A percentile compares a stretch with the other conserved stretches of the same genome.
Evolutionary conservation across 2,113 vertebrate species (phyloP).

Genomic region (Callopanchax toddi): DNA sequence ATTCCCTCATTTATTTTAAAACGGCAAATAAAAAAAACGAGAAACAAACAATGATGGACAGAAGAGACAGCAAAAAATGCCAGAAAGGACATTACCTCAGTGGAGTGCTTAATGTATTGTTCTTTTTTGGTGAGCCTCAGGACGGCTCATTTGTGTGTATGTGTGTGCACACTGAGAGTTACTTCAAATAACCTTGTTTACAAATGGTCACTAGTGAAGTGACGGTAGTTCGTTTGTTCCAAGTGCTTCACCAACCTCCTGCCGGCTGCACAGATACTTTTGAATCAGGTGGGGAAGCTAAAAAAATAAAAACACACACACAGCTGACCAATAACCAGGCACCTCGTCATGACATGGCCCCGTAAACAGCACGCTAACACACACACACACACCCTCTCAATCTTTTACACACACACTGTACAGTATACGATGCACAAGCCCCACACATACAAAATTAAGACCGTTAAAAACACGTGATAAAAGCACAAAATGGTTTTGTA

Average conservation of each 20-base stretch:
- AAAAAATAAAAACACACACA: conserved; percentile 40
- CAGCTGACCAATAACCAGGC: conserved; percentile 54
- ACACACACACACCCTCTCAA: not conserved
- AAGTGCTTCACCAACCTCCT: conserved; percentile 43
- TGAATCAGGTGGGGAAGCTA: conserved; percentile 38
- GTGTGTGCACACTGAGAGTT: conserved; percentile 41
- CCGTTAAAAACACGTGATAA: conserved; percentile 67
- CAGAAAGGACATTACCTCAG: conserved; percentile 44
- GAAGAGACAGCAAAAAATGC: conserved; percentile 54
- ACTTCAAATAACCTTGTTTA: conserved; percentile 56
- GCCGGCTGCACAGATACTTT: conserved; percentile 75
- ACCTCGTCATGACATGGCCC: conserved; percentile 61
- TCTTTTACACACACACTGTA: conserved; percentile 44
- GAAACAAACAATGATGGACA: conserved; percentile 49
- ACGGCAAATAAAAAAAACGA: conserved; percentile 61
- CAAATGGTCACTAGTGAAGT: conserved; percentile 39
- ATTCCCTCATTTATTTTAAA: conserved; percentile 72
- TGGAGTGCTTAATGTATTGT: conserved; percentile 61
- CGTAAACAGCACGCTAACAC: conserved; percentile 40
- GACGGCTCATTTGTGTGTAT: conserved; percentile 41
- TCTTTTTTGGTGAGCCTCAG: conserved; percentile 55
- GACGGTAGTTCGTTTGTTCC: conserved; percentile 51
- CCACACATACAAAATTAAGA: conserved; percentile 74
- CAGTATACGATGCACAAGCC: conserved; percentile 71
- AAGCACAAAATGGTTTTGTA: conserved; percentile 86